Evolutionary conservation across 37 sponge, comb jelly and placozoan genomes (phyloP).

Genomic region (Aplysina aerophoba): DNA sequence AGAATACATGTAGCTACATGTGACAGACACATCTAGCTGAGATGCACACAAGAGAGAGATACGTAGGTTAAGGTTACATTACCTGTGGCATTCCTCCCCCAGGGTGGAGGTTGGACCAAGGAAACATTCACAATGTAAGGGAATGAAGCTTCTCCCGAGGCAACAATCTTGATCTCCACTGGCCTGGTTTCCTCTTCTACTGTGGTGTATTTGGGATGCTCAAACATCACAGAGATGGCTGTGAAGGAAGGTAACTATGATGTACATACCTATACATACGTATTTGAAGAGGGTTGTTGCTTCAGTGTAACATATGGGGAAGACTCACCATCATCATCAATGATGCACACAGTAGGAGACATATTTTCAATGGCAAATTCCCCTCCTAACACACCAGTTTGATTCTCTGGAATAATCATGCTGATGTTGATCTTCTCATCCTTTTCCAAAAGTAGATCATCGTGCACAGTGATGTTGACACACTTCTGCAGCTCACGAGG

Average conservation of each 20-base stretch:
- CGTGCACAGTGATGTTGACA: background rate
- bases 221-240: slow-evolving; percentile 28
- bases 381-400: background rate
- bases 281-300: no score
- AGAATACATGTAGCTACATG: no score
- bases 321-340: slow-evolving; percentile 16
- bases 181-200: background rate
- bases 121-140: background rate
- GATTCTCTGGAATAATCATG: background rate
- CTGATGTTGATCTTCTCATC: slow-evolving; percentile 7
- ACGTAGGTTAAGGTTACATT: background rate
- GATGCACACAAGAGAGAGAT: no score
- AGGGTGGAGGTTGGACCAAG: background rate
- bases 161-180: background rate
- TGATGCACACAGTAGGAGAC: background rate
- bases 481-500: background rate
- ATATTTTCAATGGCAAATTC: background rate
- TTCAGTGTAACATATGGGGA: no score
- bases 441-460: background rate
- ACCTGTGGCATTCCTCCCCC: slow-evolving; percentile 2
- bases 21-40: no score
- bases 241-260: background rate
- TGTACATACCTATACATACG: no score
- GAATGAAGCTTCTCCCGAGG: slow-evolving; percentile 1
- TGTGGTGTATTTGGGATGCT: slow-evolving; percentile 7